phyloP scores from a whole-genome alignment of 2,113 vertebrate genomes.

The Daboia siamensis region DNA sequence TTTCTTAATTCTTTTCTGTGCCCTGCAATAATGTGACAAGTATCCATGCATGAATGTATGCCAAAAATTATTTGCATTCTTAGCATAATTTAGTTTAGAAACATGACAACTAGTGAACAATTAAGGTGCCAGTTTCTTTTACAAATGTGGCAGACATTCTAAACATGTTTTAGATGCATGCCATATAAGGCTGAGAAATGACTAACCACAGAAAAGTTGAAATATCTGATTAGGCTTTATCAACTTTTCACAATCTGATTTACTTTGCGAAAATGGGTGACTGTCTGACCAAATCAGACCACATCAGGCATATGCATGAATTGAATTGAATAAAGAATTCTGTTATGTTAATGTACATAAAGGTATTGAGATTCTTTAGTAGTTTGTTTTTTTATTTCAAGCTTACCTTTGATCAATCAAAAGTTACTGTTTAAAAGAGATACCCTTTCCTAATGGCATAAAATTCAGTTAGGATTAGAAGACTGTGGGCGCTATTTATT shows the following conservation, averaged over 20 bases:
- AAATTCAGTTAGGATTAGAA: slow-evolving; percentile 42
- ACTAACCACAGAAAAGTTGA: neutral
- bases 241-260: neutral
- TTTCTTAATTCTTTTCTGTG: neutral
- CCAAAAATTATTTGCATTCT: neutral
- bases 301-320: neutral
- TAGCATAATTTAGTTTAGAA: neutral
- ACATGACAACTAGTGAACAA: neutral
- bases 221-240: neutral
- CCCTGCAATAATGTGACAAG: neutral
- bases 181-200: neutral
- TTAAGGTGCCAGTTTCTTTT: neutral
- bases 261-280: neutral
- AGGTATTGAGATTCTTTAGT: slow-evolving; percentile 36
- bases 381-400: slow-evolving; percentile 35
- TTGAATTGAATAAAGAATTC: neutral
- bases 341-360: neutral
- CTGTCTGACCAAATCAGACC: neutral
- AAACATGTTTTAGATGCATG: neutral
- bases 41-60: neutral
- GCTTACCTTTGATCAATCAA: slow-evolving; percentile 43
- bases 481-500: neutral
- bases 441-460: slow-evolving; percentile 30
- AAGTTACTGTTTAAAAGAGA: slow-evolving; percentile 26
- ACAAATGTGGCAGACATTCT: neutral